phyloP scores from a whole-genome alignment of 2,113 vertebrate species.

The Sminthopsis crassicaudata region DNA sequence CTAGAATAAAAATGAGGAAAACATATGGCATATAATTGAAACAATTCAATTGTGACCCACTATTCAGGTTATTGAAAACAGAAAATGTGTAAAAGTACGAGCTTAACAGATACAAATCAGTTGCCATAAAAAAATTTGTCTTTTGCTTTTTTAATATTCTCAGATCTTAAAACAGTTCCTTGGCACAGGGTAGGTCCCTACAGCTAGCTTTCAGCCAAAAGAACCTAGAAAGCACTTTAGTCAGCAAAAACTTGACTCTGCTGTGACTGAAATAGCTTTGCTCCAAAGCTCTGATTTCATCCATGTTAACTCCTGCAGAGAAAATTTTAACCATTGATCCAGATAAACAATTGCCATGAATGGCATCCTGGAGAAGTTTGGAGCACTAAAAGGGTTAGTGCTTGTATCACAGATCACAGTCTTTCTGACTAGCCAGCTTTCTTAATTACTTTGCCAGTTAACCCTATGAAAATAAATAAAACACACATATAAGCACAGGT shows the following conservation, averaged over 20 bases:
- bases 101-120: not conserved
- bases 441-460: not conserved
- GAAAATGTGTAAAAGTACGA: not conserved
- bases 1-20: not conserved
- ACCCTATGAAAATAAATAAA: not conserved
- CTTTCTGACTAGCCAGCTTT: not conserved
- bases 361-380: no score
- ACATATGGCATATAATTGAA: not conserved
- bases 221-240: not conserved
- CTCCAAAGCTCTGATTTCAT: not conserved
- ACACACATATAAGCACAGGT: not conserved
- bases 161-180: not conserved
- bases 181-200: not conserved
- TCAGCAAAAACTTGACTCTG: no score
- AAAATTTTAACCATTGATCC: not conserved
- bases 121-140: not conserved
- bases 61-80: not conserved
- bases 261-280: no score
- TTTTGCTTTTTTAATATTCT: not conserved
- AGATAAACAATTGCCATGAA: not conserved
- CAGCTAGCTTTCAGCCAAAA: not conserved
- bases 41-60: not conserved
- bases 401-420: not conserved
- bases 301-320: not conserved
- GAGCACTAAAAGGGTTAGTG: not conserved